Evolutionary conservation across 1,140 invertebrate species (phyloP).

Genomic region (Saccostrea cuccullata): DNA sequence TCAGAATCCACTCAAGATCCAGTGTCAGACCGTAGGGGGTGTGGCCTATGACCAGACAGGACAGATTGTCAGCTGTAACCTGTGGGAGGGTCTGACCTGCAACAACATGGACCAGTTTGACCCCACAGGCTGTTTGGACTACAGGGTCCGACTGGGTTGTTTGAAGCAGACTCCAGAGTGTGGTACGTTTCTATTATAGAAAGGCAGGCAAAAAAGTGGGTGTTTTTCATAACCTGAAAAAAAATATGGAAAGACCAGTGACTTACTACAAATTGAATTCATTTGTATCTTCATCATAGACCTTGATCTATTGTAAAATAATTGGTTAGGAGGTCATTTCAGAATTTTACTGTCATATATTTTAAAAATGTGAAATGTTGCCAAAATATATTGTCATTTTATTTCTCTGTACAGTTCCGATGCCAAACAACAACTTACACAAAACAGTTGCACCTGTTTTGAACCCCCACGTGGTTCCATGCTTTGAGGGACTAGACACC

Average conservation of each 20-base stretch:
- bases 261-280: too few relatives aligned
- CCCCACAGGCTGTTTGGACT: conserved; percentile 68
- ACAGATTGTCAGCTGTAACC: conserved; percentile 86
- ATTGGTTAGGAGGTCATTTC: too few relatives aligned
- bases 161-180: conserved; percentile 64
- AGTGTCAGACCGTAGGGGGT: conserved; percentile 69
- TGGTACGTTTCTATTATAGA: conserved; percentile 55
- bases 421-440: background rate
- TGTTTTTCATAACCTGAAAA: too few relatives aligned
- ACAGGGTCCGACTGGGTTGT: conserved; percentile 74
- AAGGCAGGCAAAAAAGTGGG: too few relatives aligned
- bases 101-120: conserved; percentile 68
- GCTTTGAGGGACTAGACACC: conserved; percentile 34
- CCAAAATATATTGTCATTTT: background rate
- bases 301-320: too few relatives aligned
- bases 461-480: background rate
- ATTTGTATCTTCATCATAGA: too few relatives aligned
- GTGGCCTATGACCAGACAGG: conserved; percentile 54
- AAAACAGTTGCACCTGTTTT: background rate
- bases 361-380: background rate
- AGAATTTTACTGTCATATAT: background rate
- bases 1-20: conserved; percentile 66
- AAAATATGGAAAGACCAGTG: too few relatives aligned
- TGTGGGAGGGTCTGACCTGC: conserved; percentile 86
- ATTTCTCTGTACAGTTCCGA: conserved; percentile 19